Evolutionary conservation across 2,113 vertebrate genomes (phyloP), one percentile per base, ranked within the genome.

Genomic region (Gobius niger): DNA sequence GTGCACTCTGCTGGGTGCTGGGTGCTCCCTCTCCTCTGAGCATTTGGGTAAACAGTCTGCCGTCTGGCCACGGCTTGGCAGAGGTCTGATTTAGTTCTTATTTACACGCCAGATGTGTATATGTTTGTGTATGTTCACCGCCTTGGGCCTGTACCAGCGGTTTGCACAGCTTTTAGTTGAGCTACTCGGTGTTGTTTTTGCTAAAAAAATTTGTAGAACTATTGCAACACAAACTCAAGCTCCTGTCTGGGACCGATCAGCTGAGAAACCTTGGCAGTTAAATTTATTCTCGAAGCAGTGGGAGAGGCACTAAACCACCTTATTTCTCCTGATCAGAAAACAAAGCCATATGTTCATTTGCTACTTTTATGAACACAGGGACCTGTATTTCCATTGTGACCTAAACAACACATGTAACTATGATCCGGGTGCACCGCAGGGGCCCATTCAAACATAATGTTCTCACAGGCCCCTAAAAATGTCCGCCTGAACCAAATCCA

Each of bases 1-100:
- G 69, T 75, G 64, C 68, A 53, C 57, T n/a, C 57, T 60, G 40
- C 40, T 44, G 57, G 57, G 57, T 47, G 44, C 84, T 73, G 77
- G 63, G 68, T 60, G 51, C 62, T 65, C 67, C 73, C 73, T 66
- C 74, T 70, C 75, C 68, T 53, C 70, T 68, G 40, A 44, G 63
- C 65, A 46, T 46, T 57, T 82, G 53, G 76, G 80, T 90, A 90
- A 91, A 92, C 86, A 91, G 85, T 75, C 85, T 82, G 72, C 71
- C 40, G 77, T 84, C 76, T 84, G 76, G 62, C 74, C 73, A 67
- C 81, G 57, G 44, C 54, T 72, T 72, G 71, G 70, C 76, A 70
- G 19, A 1, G 18, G 71, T 65, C 69, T 83, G 69, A 66, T 79
- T 76, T 77, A 14, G 68, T n/a, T 71, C 44, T 0, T 79, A 81